Evolutionary conservation across 2,797 vertebrate species (phyloP), one percentile per base, ranked within the genome.

Genomic region (Takifugu rubripes): DNA sequence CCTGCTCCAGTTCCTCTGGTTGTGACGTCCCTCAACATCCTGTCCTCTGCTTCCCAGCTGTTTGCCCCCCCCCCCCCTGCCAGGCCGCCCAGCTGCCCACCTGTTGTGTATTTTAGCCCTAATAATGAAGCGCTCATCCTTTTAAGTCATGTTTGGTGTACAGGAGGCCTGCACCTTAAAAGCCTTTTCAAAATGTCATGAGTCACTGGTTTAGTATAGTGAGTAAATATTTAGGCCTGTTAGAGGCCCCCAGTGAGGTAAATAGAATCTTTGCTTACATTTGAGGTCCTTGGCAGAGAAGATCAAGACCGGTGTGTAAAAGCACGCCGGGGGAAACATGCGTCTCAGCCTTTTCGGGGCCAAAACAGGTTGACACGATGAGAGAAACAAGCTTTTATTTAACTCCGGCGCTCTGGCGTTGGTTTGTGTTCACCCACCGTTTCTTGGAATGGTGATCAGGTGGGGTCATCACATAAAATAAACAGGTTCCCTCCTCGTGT

Each of bases 201-300:
- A 90, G 88, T 90, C 84, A 84, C 86, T 72, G 84, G 81, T 92
- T 90, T 91, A 89, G 88, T 82, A 40, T 40, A 62, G 74, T 70
- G 85, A 84, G 84, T 87, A 92, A 93, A 92, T 92, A 92, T 93
- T 92, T 93, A 92, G 84, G 77, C 86, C 72, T 90, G 84, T 76
- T 82, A 52, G 83, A 86, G 90, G 89, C 88, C 89, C 85, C 84
- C 87, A 85, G 83, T 89, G 84, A 88, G 81, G 90, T 91, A 88
- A 92, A 92, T 86, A 87, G 83, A 87, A 78, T 74, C 54, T 43
- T 74, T 92, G 91, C 85, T 92, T 93, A 93, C 87, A 88, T 89
- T 90, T 71, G 64, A 68, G 68, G 81, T 85, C 74, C 64, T 82
- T 66, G 66, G 74, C 67, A 71, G 81, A 79, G 73, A 63, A 52